Percentiles rank a stretch among this genome's conserved stretches.
phyloP scores from a whole-genome alignment of 2,797 vertebrate genomes.

The Hemibagrus guttatus region DNA sequence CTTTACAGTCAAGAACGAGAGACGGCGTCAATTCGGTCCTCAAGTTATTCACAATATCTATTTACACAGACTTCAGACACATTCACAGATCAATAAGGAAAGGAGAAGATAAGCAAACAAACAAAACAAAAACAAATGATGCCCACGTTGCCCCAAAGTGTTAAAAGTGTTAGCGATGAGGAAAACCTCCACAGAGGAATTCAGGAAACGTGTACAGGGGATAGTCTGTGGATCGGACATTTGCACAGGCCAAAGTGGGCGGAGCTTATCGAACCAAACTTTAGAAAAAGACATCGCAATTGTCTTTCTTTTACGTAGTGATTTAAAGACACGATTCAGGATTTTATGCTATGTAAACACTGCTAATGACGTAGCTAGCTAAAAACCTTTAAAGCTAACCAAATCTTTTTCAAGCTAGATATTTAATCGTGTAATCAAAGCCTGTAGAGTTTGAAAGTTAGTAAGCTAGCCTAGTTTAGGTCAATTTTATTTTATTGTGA shows the following conservation, averaged over 20 bases:
- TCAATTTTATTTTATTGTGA: neutral
- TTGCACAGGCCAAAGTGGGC: neutral
- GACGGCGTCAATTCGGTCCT: conserved; percentile 15
- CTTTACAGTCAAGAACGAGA: conserved; percentile 24
- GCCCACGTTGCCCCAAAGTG: neutral
- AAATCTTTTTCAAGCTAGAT: neutral
- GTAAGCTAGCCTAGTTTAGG: neutral
- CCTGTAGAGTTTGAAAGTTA: neutral
- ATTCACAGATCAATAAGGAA: conserved; percentile 50
- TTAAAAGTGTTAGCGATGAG: neutral
- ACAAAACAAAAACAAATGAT: neutral
- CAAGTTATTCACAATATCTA: conserved; percentile 55
- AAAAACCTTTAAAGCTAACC: neutral
- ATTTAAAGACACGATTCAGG: neutral
- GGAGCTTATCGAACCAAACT: neutral
- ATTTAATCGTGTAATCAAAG: neutral
- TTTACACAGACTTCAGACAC: conserved; percentile 55
- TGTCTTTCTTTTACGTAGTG: neutral
- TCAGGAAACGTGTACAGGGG: neutral
- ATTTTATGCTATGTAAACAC: neutral
- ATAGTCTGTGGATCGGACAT: neutral
- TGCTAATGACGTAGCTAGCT: neutral
- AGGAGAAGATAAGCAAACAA: neutral
- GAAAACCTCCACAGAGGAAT: neutral
- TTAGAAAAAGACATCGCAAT: neutral